phyloP scores from a whole-genome alignment of 2,888 invertebrate genomes.

The Formica aserva region DNA sequence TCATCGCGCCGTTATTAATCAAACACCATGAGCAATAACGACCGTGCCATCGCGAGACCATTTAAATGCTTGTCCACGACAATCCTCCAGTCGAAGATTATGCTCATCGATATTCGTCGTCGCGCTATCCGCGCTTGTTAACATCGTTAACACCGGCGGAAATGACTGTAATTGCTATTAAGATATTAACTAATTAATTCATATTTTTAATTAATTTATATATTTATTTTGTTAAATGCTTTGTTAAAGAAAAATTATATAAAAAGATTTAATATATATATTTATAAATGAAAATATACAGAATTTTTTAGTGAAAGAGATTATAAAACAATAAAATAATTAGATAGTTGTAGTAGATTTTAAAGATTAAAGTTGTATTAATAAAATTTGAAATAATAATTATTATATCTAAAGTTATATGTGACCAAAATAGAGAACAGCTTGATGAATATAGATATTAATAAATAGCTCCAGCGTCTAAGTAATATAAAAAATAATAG shows the following conservation, averaged over 20 bases:
- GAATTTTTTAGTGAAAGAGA: too few relatives aligned
- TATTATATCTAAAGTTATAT: background rate
- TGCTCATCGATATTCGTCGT: constrained; percentile 27
- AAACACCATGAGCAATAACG: constrained; percentile 75
- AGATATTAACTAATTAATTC: background rate
- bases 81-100: constrained; percentile 38
- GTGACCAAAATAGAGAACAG: background rate
- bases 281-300: background rate
- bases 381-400: too few relatives aligned
- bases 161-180: background rate
- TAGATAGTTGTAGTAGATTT: too few relatives aligned
- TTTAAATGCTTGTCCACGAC: constrained; percentile 67
- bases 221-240: background rate
- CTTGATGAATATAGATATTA: background rate
- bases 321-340: too few relatives aligned
- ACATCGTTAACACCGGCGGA: background rate
- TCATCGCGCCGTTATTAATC: constrained; percentile 81
- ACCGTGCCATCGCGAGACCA: constrained; percentile 60
- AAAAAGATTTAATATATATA: background rate
- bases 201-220: too few relatives aligned
- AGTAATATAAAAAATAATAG: background rate
- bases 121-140: constrained; percentile 33
- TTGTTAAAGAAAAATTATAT: background rate
- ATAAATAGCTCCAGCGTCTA: background rate
- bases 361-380: too few relatives aligned